Base-by-base conservation (phyloP, 30 jellyfish, hydroid and myxozoan species). In the Cassiopea andromeda region DNA sequence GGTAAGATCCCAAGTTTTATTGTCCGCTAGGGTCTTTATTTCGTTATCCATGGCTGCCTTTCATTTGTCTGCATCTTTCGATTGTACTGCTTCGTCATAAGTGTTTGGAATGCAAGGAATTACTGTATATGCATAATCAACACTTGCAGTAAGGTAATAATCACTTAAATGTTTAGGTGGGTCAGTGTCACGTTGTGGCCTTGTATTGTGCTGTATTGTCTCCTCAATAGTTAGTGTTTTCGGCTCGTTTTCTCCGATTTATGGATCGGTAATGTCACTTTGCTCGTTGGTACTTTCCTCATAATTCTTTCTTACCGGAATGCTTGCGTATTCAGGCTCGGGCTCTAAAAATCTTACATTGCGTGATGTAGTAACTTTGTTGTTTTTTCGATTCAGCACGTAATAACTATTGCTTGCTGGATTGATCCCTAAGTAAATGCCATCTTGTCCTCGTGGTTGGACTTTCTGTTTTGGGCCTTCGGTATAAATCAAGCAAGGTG, bases 351-450 rank as follows among this genome's bases (percentile, higher is more conserved):
- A 27, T 27, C 38, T 27, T 27, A 27, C 38, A 27, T 27, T 27
- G 38, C 0, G 38, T 27, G 38, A 27, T 27, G 38, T 27, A 27
- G 38, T 27, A 27, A 27, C 38, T 27, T 27, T 27, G 7, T 78
- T 54, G 84, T 48, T 27, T 48, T 45, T 57, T 77, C 9, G 74
- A 48, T 77, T 77, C 19, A 77, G 75, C 6, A 77, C 87, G 87
- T 77, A 46, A 48, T 83, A 69, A 7, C 87, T 87, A 0, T 67
- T 66, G 43, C 69, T 83, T 10, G 47, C 9, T 7, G 74, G 92
- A 57, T 83, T 83, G 73, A 85, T 72, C 49, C 93, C 93, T 10
- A 85, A 59, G 45, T 85, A 85, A 44, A 74, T 74, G 46, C 93
- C 93, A n/a, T 85, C 80, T 48, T 58, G 54, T 47, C 93, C 93